Evolutionary conservation across 2,797 vertebrate genomes (phyloP), one percentile per base, ranked within the genome.

Genomic region (Lindbergichthys nudifrons): DNA sequence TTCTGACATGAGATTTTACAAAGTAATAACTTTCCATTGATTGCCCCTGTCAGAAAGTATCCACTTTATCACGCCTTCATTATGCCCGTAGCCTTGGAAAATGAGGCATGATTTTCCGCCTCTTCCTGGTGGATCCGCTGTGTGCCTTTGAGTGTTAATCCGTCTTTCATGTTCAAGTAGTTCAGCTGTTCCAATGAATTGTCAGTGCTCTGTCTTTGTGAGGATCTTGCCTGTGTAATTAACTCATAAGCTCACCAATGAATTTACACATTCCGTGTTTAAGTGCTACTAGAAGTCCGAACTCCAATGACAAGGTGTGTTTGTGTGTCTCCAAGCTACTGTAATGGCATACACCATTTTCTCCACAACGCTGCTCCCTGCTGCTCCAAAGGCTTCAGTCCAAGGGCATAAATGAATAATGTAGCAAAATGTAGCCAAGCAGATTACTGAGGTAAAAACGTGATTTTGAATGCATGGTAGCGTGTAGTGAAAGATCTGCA

Each of bases 401-500:
- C 46, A 58, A 78, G 58, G 69, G 21, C 56, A 68, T 41, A 23
- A 53, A 79, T 84, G 79, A 83, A 86, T 87, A 86, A 84, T 66
- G 76, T 67, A 77, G 19, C 53, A 80, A 60, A 77, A 65, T 65
- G 56, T 63, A 68, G 54, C 68, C 61, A 50, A 39, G 48, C 41
- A 69, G 48, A 77, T 78, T 63, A 83, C 57, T 42, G 51, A 43
- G 68, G 68, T 75, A 53, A 52, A 70, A 72, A 80, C 65, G 57
- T 43, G 59, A 79, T 43, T 23, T 42, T 69, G 61, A 72, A 78
- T 66, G 71, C 57, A 68, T 14, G 14, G 63, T 52, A 48, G 57
- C 57, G 52, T 26, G 58, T 39, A 56, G 57, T 32, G 47, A 74
- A 73, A 84, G 66, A 67, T 70, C 61, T 47, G 58, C 53, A 75